Conservation (phyloP, 1,140 invertebrate genomes). For the Drosophila rufa region DNA sequence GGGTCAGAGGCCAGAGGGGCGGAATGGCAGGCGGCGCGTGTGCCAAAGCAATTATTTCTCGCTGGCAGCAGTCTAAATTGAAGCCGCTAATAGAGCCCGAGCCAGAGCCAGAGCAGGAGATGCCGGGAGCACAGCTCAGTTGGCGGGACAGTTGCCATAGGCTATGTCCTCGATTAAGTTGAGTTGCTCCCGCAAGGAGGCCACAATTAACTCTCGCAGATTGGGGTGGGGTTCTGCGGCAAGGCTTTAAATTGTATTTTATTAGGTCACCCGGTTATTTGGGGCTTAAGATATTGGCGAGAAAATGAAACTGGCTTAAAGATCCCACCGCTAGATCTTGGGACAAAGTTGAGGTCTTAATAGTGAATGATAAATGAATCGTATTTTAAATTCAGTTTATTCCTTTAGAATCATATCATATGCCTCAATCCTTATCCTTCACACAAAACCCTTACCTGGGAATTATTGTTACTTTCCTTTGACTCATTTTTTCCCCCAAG, state of each 20-base stretch:
- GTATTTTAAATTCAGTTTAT: no score
- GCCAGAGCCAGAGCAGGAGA: conserved; percentile 7
- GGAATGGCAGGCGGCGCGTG: conserved; percentile 37
- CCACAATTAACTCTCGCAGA: conserved; percentile 41
- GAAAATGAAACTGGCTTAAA: neutral
- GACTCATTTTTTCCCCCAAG: neutral
- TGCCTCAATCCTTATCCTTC: no score
- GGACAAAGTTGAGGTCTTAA: neutral
- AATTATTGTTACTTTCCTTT: neutral
- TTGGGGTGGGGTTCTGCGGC: neutral
- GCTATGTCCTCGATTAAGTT: conserved; percentile 54
- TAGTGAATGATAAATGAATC: no score
- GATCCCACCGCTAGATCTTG: neutral
- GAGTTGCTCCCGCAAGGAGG: conserved; percentile 41
- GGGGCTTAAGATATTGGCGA: neutral
- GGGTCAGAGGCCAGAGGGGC: neutral
- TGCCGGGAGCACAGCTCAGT: conserved; percentile 32
- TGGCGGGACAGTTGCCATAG: conserved; percentile 45
- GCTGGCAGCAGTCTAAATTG: conserved; percentile 78
- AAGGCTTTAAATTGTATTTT: conserved; percentile 25
- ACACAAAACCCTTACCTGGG: neutral
- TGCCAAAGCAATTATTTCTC: conserved; percentile 81
- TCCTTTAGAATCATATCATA: no score
- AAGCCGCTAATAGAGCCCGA: conserved; percentile 66
- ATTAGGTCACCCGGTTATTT: conserved; percentile 10